Evolutionary conservation across 1,140 invertebrate genomes (phyloP), one percentile per base, ranked within the genome.

Genomic region (Sipha flava): DNA sequence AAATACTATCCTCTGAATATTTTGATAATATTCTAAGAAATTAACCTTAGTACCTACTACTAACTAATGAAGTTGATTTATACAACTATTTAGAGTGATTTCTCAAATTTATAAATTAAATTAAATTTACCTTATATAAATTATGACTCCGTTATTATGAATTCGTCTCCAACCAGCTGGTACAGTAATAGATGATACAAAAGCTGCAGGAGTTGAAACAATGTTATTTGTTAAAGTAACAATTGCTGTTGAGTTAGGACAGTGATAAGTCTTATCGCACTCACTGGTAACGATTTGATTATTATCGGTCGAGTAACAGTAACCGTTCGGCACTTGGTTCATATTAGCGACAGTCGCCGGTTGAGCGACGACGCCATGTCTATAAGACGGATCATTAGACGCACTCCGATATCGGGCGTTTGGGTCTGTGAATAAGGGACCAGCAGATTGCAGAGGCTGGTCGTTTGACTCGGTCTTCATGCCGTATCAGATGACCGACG

Each of bases 401-500:
- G 34, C 2, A 21, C 73, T 40, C 73, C 52, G 73, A 77, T 59
- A 57, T 77, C 9, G 73, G 34, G 73, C 52, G 21, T 37, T 77
- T 40, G 73, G 34, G 26, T 40, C 52, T 52, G 52, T 59, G 37
- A 40, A 77, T 21, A 77, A 54, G 34, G 52, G 73, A 14, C 73
- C 73, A 77, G 73, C 73, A 57, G 73, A 77, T 37, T 40, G 73
- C 52, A 59, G 52, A 43, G 73, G 52, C 73, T 77, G 73, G 34
- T 59, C 73, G 34, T 34, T 77, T 77, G 73, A 77, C 18, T 77
- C 73, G 73, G 73, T 77, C 73, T 34, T 77, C 73, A 77, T 77
- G 73, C 73, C 73, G 49, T 77, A 77, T 77, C 73, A 77, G 73
- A 77, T 77, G 73, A 77, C 73, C 73, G 49, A 57, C 34, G 18